Evolutionary conservation across 2,113 vertebrate genomes (phyloP).

Genomic region (Gymnogyps californianus): DNA sequence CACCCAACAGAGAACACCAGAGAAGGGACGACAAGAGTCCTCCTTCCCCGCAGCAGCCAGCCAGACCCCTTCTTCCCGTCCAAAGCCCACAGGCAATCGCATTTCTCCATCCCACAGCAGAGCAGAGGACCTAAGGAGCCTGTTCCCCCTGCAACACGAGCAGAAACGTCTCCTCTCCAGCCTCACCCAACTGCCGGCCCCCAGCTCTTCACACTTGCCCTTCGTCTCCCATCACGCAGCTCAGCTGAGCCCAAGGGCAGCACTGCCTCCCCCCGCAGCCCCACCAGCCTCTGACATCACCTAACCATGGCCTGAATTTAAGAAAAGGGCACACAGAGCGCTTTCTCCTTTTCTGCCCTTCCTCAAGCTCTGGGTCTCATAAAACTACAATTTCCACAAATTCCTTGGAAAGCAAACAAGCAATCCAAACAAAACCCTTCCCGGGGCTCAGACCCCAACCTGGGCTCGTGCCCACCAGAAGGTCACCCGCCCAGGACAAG

Average conservation of each 20-base stretch:
- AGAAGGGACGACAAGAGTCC: rapidly evolving
- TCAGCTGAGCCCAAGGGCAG: background rate
- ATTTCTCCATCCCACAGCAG: background rate
- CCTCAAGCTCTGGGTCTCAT: background rate
- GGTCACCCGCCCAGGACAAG: background rate
- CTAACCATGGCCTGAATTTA: rapidly evolving
- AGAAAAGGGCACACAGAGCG: background rate
- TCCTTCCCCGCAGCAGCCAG: background rate
- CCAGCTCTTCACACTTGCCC: background rate
- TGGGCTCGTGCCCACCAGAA: rapidly evolving
- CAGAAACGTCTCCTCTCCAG: background rate
- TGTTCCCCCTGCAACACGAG: rapidly evolving
- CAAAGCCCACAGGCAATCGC: rapidly evolving
- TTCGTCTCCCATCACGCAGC: background rate
- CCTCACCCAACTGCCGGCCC: background rate
- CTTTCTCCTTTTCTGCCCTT: background rate
- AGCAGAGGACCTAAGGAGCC: rapidly evolving
- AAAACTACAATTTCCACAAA: background rate
- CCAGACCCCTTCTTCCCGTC: rapidly evolving
- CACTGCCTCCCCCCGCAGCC: background rate
- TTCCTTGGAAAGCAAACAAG: background rate
- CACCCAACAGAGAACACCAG: background rate
- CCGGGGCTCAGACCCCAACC: background rate
- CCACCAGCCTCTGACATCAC: background rate
- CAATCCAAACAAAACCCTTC: background rate